Base-by-base conservation (phyloP, 1,140 invertebrate genomes). In the Heliothis subflexa region DNA sequence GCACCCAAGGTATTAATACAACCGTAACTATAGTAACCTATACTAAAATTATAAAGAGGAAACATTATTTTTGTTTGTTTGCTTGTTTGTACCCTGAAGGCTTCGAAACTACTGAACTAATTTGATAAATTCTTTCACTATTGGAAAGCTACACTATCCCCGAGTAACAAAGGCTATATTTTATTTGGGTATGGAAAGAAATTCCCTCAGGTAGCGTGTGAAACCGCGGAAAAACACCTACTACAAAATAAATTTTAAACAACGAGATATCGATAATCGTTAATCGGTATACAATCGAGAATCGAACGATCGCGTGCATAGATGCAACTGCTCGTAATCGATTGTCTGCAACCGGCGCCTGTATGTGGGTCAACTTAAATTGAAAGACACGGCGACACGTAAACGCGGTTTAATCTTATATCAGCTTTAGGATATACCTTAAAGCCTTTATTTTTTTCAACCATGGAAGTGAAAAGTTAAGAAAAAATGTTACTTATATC, bases 301-400 rank as follows among this genome's bases (percentile, higher is more conserved):
- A 77, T 66, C 74, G 78, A 80, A 77, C 74, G 81, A 83, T 86
- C 81, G 84, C 86, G 83, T 87, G 86, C 81, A 85, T 73, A 81
- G 78, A 83, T 86, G 84, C 83, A 83, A 83, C 81, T 85, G 73
- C 73, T 61, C 55, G 71, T 76, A 81, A 82, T 84, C 81, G 80
- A 87, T 86, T 83, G 82, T 81, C 68, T 83, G 77, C 62, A 62
- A 62, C 62, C 55, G 77, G 33, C 40, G 72, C 59, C 11, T 57
- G 79, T 52, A 82, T 82, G 78, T 86, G 79, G 82, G 84, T 87
- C 85, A 85, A 28, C 73, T 64, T 64, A 74, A 81, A 87, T 85
- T 84, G 81, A 84, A 87, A 87, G 82, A 79, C 80, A 81, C 78
- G 77, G 71, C 76, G 78, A 77, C 74, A 77, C 62, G 74, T 66